Base-by-base conservation (phyloP, 2,888 invertebrate species). In the Tetrapedia diversipes region DNA sequence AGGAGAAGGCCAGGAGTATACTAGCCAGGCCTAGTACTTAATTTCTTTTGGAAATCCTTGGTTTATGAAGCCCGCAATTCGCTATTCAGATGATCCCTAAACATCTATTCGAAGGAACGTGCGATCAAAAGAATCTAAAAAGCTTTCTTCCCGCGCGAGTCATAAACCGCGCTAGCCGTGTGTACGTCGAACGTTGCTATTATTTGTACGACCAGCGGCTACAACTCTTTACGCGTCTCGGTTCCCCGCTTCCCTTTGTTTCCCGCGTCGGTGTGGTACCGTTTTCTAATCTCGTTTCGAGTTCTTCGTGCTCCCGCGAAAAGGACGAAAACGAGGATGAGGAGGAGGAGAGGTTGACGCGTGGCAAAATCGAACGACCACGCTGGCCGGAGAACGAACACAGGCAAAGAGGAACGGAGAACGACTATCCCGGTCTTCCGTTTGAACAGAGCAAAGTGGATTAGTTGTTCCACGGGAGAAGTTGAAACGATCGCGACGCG, bases 401-500 rank as follows among this genome's bases (percentile, higher is more conserved):
- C n/a, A 29, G 4, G 51, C 24, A 27, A n/a, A 41, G 32, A 11
- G 24, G 16, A 66, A 16, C 43, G 27, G 39, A 63, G 39, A 39
- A 59, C 34, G 16, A 24, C 24, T n/a, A n/a, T n/a, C n/a, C 10
- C 41, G 10, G 29, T 0, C 43, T 60, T 45, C 43, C 24, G 56
- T 56, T 57, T 43, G 53, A 45, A 65, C 47, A 11, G n/a, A n/a
- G 37, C 43, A 77, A 83, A 80, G 78, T 77, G 69, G 80, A 82
- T 82, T 80, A 72, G 74, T 63, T 10, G 54, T 37, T 56, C 4
- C 19, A 19, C 32, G 7, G 27, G 27, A 41, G 16, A 39, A 41
- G 59, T 75, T 41, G 75, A 65, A 65, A 65, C 59, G 74, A 47
- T 60, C 75, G 65, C 45, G 64, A 27, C 51, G 70, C 77, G 51